Percentiles rank a stretch among this genome's conserved stretches.
phyloP scores from a whole-genome alignment of 2,888 invertebrate species.

The Ormyrus nitidulus region DNA sequence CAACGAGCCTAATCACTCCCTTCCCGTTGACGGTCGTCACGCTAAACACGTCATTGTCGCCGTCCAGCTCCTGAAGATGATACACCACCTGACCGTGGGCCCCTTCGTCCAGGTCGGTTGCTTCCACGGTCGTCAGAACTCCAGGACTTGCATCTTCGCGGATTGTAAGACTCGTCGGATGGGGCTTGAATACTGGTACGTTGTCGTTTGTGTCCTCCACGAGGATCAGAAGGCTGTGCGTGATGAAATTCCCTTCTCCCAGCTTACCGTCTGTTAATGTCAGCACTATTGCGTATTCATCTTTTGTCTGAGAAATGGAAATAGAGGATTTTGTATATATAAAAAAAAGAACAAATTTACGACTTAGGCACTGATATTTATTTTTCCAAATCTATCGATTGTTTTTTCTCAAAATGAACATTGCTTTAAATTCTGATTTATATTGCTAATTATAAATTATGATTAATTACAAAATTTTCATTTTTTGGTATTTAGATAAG shows the following conservation, averaged over 20 bases:
- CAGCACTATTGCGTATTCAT: constrained; percentile 92
- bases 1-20: constrained; percentile 87
- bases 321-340: no score
- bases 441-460: neutral
- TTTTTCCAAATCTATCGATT: neutral
- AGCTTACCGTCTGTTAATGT: constrained; percentile 92
- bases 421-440: constrained; percentile 16
- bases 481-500: no score
- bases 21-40: constrained; percentile 90
- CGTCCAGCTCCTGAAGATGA: constrained; percentile 88
- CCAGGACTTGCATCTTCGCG: constrained; percentile 88
- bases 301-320: constrained; percentile 80
- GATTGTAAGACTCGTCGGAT: constrained; percentile 88
- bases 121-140: constrained; percentile 87
- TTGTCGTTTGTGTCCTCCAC: constrained; percentile 96
- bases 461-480: no score
- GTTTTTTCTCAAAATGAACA: neutral
- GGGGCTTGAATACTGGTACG: constrained; percentile 90
- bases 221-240: constrained; percentile 90
- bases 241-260: constrained; percentile 91
- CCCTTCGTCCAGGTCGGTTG: constrained; percentile 92
- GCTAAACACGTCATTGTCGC: constrained; percentile 85
- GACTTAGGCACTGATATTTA: neutral
- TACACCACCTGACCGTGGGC: constrained; percentile 95
- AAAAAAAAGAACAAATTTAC: no score